These are phyloP conservation scores for Antedon bifida DNA, from an alignment of 35 echinoderm and acorn worm genomes.

Conservation along the genomic window DNA sequence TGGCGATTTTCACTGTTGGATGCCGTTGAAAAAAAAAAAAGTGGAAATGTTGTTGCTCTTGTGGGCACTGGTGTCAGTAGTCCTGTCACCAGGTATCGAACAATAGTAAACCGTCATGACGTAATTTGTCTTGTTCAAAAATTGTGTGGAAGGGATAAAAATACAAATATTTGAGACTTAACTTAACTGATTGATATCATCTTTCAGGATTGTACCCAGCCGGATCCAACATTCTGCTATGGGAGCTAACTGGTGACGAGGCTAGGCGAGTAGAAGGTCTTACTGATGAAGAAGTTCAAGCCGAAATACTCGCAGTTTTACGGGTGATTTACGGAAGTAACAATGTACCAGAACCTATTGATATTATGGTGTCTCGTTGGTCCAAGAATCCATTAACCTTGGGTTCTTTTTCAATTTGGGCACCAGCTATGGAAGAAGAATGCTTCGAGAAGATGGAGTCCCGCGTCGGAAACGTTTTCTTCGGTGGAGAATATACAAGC, in stretches of 20 bases:
- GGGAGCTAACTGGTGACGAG: constrained; percentile 4
- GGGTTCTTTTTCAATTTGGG: not conserved
- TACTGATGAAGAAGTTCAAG: not conserved
- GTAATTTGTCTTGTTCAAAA: too few relatives aligned
- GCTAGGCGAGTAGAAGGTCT: not conserved
- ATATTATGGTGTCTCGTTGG: not conserved
- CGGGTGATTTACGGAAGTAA: not conserved
- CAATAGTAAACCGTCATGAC: too few relatives aligned
- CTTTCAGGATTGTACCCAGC: constrained; percentile 4
- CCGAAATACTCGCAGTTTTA: not conserved
- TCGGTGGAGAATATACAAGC: not conserved
- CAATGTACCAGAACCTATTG: not conserved
- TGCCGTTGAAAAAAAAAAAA: too few relatives aligned
- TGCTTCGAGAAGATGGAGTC: not conserved
- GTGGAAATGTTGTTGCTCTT: too few relatives aligned
- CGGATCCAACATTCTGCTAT: constrained; percentile 16
- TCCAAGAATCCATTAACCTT: not conserved
- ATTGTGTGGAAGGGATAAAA: too few relatives aligned
- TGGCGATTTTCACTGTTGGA: too few relatives aligned
- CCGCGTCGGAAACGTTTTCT: not conserved
- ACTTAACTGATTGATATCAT: too few relatives aligned
- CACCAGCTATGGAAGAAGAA: not conserved
- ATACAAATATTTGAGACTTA: too few relatives aligned
- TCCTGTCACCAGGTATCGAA: too few relatives aligned
- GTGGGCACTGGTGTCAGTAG: too few relatives aligned